Percentiles rank a stretch among this genome's conserved stretches.
Evolutionary conservation across 2,888 invertebrate genomes (phyloP).

Genomic region (Ganaspis brasiliensis): DNA sequence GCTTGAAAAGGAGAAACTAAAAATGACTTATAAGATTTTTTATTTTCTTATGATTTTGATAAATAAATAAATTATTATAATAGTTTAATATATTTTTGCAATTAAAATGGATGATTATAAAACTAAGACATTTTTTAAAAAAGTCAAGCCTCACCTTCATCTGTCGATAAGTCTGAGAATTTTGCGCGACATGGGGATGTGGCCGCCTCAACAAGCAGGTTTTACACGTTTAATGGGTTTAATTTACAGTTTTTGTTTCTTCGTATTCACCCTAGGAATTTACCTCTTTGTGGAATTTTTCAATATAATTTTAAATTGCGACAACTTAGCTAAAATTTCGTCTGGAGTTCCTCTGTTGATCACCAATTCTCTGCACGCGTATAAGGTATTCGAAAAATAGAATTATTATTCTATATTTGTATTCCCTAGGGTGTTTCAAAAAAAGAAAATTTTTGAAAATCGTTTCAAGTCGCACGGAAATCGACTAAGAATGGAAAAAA

Average conservation of each 20-base stretch:
- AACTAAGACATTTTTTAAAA: slow-evolving; percentile 30
- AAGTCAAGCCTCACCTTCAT: slow-evolving; percentile 66
- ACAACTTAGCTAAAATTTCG: slow-evolving; percentile 62
- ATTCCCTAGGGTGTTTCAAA: too few relatives aligned
- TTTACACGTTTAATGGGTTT: slow-evolving; percentile 53
- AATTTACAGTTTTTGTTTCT: slow-evolving; percentile 59
- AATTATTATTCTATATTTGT: too few relatives aligned
- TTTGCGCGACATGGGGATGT: slow-evolving; percentile 69
- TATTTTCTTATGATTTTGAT: too few relatives aligned
- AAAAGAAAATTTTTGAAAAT: too few relatives aligned
- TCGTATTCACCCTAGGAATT: slow-evolving; percentile 64
- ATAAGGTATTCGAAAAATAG: too few relatives aligned
- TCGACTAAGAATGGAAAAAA: too few relatives aligned
- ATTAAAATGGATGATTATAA: neutral
- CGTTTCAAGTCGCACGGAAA: too few relatives aligned
- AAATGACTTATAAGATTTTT: too few relatives aligned
- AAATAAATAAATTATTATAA: neutral
- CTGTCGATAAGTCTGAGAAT: slow-evolving; percentile 65
- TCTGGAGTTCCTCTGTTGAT: slow-evolving; percentile 67
- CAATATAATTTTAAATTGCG: slow-evolving; percentile 63
- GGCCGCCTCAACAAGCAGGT: slow-evolving; percentile 62
- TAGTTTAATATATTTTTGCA: neutral
- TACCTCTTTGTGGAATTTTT: slow-evolving; percentile 63
- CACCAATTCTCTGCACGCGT: slow-evolving; percentile 67
- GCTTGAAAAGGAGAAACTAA: too few relatives aligned